These are phyloP conservation scores for Lucilia cuprina DNA, from an alignment of 1,140 invertebrate species.

Conservation along the genomic window DNA sequence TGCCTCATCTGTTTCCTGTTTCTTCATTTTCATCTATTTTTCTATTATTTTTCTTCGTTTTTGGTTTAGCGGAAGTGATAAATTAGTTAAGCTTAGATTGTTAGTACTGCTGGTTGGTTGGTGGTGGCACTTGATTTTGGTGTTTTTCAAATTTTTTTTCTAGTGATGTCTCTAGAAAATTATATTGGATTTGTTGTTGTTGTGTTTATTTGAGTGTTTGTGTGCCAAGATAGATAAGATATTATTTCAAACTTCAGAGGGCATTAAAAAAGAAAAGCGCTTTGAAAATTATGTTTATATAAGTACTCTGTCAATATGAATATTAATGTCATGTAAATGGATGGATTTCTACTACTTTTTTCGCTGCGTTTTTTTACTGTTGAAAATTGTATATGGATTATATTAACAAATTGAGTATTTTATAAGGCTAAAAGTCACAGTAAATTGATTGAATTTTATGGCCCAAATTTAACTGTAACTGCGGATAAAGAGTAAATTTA, in stretches of 20 bases:
- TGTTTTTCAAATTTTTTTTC: neutral
- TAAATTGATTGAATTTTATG: neutral
- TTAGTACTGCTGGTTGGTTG: neutral
- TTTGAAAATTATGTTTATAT: neutral
- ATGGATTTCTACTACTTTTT: neutral
- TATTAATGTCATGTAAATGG: conserved; percentile 7
- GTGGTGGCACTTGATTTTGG: neutral
- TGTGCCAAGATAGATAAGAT: neutral
- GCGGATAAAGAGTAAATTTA: neutral
- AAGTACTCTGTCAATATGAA: neutral
- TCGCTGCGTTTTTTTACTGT: too few species aligned
- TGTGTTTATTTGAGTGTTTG: neutral
- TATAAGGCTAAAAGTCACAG: neutral
- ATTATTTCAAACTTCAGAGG: neutral
- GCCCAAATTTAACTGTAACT: neutral
- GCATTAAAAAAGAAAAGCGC: neutral
- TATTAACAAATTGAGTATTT: neutral
- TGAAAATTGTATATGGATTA: neutral
- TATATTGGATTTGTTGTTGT: neutral
- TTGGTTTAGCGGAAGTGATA: conserved; percentile 23
- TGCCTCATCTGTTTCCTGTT: conserved; percentile 30
- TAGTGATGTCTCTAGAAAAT: neutral
- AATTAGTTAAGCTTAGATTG: conserved; percentile 26
- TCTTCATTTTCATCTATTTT: neutral
- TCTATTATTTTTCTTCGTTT: neutral